These are phyloP conservation scores for Oligia fasciuncula DNA, from an alignment of 2,888 invertebrate genomes.

Conservation along the genomic window DNA sequence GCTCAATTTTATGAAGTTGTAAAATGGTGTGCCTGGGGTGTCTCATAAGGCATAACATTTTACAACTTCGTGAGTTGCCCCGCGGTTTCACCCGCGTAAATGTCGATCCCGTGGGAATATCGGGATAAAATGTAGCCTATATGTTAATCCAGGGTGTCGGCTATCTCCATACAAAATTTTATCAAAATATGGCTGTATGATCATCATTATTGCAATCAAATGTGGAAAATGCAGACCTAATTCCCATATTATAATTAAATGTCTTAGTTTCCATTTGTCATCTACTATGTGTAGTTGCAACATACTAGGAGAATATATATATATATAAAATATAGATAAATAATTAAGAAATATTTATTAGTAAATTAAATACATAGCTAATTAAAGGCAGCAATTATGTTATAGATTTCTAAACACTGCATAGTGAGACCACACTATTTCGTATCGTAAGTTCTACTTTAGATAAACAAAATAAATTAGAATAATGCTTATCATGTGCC, in stretches of 20 bases:
- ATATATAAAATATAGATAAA: conserved; percentile 18
- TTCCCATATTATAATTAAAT: neutral
- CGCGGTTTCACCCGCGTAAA: no score
- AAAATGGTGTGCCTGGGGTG: neutral
- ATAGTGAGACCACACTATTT: conserved; percentile 36
- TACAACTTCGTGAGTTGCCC: no score
- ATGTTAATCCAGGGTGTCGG: no score
- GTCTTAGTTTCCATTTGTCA: neutral
- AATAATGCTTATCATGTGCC: neutral
- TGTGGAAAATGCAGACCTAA: neutral
- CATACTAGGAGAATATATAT: conserved; percentile 16
- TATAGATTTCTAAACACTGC: conserved; percentile 56
- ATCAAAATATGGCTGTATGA: neutral
- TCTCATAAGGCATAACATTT: no score
- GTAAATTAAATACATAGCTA: conserved; percentile 11
- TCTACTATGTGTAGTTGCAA: neutral
- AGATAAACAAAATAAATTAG: neutral
- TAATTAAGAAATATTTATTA: conserved; percentile 20
- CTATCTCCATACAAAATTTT: no score
- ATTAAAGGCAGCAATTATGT: conserved; percentile 23
- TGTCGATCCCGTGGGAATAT: no score
- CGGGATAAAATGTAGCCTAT: no score
- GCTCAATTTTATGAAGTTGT: neutral
- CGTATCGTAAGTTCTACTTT: conserved; percentile 47
- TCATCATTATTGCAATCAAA: neutral